Conservation (phyloP, 2,113 vertebrate species). For the Glaucomys volans region DNA sequence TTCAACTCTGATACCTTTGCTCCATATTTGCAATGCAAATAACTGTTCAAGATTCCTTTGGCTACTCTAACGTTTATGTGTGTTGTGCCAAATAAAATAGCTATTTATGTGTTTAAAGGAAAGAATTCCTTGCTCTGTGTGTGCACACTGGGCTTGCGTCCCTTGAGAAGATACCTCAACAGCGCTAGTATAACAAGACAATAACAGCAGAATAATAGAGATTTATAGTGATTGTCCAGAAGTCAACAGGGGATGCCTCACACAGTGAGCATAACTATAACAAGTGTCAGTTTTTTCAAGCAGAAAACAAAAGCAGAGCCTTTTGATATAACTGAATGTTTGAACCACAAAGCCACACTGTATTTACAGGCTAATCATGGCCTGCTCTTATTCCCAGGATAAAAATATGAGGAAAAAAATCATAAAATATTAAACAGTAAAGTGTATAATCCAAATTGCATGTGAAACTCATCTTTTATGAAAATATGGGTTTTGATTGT, state of each 20-base stretch:
- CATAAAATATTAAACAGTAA: slow-evolving; percentile 66
- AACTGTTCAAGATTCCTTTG: slow-evolving; percentile 73
- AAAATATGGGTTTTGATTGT: not conserved
- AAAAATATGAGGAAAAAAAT: slow-evolving; percentile 18
- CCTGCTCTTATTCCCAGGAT: slow-evolving; percentile 20
- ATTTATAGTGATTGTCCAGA: slow-evolving; percentile 82
- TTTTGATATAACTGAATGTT: slow-evolving; percentile 54
- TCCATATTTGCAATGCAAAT: slow-evolving; percentile 77
- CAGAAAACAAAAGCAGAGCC: slow-evolving; percentile 75
- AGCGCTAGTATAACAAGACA: slow-evolving; percentile 73
- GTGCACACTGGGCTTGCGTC: slow-evolving; percentile 75
- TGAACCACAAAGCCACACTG: slow-evolving; percentile 61
- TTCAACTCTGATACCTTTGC: slow-evolving; percentile 53
- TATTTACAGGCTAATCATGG: slow-evolving; percentile 39
- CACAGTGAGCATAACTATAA: slow-evolving; percentile 62
- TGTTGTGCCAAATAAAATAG: slow-evolving; percentile 77
- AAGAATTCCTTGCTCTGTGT: slow-evolving; percentile 59
- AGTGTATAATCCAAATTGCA: not conserved
- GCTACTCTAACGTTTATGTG: slow-evolving; percentile 70
- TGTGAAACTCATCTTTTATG: slow-evolving; percentile 46
- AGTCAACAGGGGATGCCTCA: slow-evolving; percentile 75
- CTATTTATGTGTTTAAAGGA: slow-evolving; percentile 78
- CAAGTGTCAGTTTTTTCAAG: slow-evolving; percentile 76
- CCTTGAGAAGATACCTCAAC: slow-evolving; percentile 76
- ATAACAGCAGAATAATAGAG: slow-evolving; percentile 81